These are phyloP conservation scores for Pterophyllum scalare DNA, from an alignment of 2,113 vertebrate genomes.

Conservation along the genomic window DNA sequence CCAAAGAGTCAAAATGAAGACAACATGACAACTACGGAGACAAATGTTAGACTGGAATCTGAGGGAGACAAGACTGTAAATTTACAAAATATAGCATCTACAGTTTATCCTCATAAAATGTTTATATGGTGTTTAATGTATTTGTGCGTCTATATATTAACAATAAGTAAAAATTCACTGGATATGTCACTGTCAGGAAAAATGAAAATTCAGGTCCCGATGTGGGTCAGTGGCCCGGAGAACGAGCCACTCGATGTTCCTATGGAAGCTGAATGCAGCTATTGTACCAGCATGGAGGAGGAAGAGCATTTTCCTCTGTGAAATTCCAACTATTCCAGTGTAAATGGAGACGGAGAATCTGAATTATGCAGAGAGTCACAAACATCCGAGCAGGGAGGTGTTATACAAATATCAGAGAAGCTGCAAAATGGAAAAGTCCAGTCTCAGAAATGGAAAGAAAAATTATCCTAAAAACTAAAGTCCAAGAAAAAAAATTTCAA, in stretches of 20 bases:
- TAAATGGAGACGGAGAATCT: neutral
- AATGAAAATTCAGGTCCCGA: neutral
- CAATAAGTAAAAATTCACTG: too few species aligned
- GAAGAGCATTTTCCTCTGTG: neutral
- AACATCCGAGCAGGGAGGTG: neutral
- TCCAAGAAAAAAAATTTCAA: too few species aligned
- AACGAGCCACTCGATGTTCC: neutral
- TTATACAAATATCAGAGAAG: conserved; percentile 7
- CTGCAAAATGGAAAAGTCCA: too few species aligned
- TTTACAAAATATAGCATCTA: too few species aligned
- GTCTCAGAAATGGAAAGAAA: too few species aligned
- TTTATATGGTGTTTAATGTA: too few species aligned
- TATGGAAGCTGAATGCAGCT: conserved; percentile 22
- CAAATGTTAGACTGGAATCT: too few species aligned
- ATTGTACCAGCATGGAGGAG: neutral
- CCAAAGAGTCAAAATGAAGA: neutral
- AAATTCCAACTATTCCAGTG: conserved; percentile 19
- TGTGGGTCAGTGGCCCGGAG: neutral
- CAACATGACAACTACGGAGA: neutral
- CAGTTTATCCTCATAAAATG: too few species aligned
- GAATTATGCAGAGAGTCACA: neutral
- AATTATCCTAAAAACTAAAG: too few species aligned
- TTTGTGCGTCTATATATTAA: neutral
- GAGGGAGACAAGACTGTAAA: neutral
- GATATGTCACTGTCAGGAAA: neutral